These are phyloP conservation scores for Drosophila pullipes DNA, from an alignment of 2,888 invertebrate species.

Conservation along the genomic window DNA sequence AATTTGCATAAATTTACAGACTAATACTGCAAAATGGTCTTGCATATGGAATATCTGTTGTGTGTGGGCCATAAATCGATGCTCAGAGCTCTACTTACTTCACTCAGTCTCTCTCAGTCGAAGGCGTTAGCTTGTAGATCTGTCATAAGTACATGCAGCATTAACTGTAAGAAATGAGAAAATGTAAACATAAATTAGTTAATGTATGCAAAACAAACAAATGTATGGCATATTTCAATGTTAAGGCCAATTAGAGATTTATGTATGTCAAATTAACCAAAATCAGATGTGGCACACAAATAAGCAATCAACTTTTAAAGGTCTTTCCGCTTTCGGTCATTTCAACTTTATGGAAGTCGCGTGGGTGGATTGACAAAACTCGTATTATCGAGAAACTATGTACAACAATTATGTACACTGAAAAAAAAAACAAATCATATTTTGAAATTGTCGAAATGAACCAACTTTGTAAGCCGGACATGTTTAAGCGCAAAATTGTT, in stretches of 20 bases:
- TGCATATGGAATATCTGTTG: conserved; percentile 8
- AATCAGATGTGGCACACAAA: conserved; percentile 30
- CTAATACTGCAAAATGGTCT: conserved; percentile 21
- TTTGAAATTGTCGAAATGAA: background rate
- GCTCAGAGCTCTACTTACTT: conserved; percentile 59
- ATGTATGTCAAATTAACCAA: conserved; percentile 18
- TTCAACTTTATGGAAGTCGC: conserved; percentile 43
- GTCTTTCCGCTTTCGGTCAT: conserved; percentile 39
- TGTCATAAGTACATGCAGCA: conserved; percentile 72
- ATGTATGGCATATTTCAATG: conserved; percentile 59
- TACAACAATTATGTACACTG: background rate
- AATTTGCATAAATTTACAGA: conserved; percentile 73
- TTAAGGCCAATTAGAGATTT: conserved; percentile 56
- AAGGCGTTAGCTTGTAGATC: conserved; percentile 62
- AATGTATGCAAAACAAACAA: conserved; percentile 17
- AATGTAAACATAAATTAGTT: conserved; percentile 39
- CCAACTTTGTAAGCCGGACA: background rate
- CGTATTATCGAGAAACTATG: conserved; percentile 20
- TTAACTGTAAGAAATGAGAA: conserved; percentile 60
- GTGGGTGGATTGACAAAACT: conserved; percentile 48
- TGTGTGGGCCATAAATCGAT: conserved; percentile 32
- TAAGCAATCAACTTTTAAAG: conserved; percentile 46
- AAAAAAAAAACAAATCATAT: background rate
- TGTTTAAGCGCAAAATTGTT: background rate
- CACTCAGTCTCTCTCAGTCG: conserved; percentile 61